phyloP scores from a whole-genome alignment of 2,113 vertebrate species.

The Neodontobutis hainanensis region DNA sequence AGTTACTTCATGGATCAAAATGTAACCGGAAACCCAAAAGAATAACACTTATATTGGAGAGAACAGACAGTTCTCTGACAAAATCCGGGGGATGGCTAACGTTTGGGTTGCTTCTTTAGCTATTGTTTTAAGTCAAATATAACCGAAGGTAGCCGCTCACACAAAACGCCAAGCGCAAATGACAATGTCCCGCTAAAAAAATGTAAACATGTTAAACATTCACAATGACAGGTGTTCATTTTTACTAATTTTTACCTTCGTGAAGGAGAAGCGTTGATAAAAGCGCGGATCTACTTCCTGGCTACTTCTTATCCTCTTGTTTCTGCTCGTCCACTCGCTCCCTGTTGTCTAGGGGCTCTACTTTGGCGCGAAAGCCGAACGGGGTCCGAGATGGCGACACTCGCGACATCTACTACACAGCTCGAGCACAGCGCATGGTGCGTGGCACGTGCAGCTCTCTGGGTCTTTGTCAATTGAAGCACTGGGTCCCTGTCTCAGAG shows the following conservation, averaged over 20 bases:
- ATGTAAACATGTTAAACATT: no score
- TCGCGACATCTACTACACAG: conserved; percentile 24
- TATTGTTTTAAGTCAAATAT: no score
- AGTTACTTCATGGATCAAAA: neutral
- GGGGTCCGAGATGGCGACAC: conserved; percentile 13
- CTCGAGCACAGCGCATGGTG: conserved; percentile 26
- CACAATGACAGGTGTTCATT: no score
- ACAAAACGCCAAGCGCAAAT: neutral
- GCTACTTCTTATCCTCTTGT: conserved; percentile 7
- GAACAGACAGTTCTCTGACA: no score
- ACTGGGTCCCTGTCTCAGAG: neutral
- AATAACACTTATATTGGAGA: no score
- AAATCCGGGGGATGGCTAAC: no score
- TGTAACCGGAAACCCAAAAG: no score
- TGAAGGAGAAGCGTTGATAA: conserved; percentile 37
- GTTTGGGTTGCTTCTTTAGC: no score
- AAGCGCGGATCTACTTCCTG: neutral
- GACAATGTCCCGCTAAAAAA: no score
- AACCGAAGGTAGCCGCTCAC: no score
- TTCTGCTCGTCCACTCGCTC: neutral
- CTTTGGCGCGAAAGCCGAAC: conserved; percentile 33
- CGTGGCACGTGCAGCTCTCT: conserved; percentile 31
- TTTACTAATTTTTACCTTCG: conserved; percentile 47
- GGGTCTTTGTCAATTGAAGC: conserved; percentile 17
- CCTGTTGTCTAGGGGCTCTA: conserved; percentile 25